Percentiles rank a stretch among this genome's conserved stretches.
phyloP scores from a whole-genome alignment of 64 coral and sea anemone genomes.

The Montipora sp. region DNA sequence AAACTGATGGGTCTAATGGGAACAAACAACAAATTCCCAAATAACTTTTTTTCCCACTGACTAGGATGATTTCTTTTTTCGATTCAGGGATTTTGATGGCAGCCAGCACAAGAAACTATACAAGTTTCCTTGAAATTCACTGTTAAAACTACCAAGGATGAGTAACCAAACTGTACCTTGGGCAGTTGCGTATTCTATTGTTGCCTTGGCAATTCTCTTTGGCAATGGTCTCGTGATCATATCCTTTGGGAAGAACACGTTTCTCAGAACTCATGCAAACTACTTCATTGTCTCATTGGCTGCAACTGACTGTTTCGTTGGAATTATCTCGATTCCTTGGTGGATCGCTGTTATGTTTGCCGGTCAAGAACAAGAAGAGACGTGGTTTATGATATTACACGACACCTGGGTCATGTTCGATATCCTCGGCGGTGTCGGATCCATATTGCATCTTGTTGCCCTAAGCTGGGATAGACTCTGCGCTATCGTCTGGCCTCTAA shows the following conservation, averaged over 20 bases:
- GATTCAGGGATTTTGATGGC: too few species aligned
- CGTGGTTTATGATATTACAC: slow-evolving; percentile 35
- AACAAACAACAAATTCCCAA: too few species aligned
- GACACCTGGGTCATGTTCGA: slow-evolving; percentile 48
- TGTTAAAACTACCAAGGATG: too few species aligned
- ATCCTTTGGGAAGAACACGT: slow-evolving; percentile 14
- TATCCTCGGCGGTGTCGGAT: slow-evolving; percentile 78
- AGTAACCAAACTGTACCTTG: too few species aligned
- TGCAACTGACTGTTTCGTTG: slow-evolving; percentile 69
- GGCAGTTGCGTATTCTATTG: background rate
- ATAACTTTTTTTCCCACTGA: too few species aligned
- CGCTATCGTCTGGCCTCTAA: slow-evolving; percentile 82
- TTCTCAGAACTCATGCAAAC: slow-evolving; percentile 35
- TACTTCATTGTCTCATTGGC: slow-evolving; percentile 66
- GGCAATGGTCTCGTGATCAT: slow-evolving; percentile 11
- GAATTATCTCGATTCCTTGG: slow-evolving; percentile 72
- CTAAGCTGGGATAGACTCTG: slow-evolving; percentile 88
- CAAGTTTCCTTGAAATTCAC: too few species aligned
- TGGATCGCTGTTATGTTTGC: slow-evolving; percentile 56
- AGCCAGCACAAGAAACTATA: too few species aligned
- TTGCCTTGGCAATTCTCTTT: slow-evolving; percentile 11
- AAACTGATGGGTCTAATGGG: too few species aligned
- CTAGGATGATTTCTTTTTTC: too few species aligned
- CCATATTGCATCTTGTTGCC: slow-evolving; percentile 81
- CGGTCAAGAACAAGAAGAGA: slow-evolving; percentile 32